These are phyloP conservation scores for Portevinia maculata DNA, from an alignment of 2,888 invertebrate species.

Conservation along the genomic window DNA sequence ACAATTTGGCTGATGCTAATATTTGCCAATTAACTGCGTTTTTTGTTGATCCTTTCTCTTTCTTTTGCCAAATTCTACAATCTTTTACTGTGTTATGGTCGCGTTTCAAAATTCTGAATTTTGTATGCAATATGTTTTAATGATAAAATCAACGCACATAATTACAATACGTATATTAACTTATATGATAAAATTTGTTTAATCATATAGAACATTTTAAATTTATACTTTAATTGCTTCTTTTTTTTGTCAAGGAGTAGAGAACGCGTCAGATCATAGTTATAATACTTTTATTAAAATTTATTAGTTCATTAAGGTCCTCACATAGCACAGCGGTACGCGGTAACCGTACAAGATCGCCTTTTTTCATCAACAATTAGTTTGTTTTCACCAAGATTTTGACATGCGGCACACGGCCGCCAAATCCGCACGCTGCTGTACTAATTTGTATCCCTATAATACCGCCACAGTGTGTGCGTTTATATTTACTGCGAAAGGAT, in stretches of 20 bases:
- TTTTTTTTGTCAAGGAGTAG: conserved; percentile 34
- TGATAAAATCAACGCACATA: conserved; percentile 48
- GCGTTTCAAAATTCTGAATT: conserved; percentile 48
- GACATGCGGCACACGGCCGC: no score
- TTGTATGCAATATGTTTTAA: conserved; percentile 34
- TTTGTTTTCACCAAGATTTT: no score
- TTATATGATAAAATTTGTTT: conserved; percentile 6
- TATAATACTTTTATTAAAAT: conserved; percentile 63
- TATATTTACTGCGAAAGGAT: no score
- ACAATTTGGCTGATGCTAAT: conserved; percentile 27
- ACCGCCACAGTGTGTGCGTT: not conserved
- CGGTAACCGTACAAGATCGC: no score
- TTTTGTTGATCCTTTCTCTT: conserved; percentile 7
- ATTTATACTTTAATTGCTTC: conserved; percentile 13
- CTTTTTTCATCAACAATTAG: no score
- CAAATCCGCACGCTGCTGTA: no score
- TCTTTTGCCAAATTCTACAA: conserved; percentile 14
- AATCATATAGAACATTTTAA: conserved; percentile 40
- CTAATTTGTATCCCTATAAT: no score
- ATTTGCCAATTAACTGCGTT: conserved; percentile 24
- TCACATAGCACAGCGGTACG: no score
- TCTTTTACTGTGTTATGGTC: conserved; percentile 42
- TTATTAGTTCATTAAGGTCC: conserved; percentile 14
- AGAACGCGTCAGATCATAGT: conserved; percentile 50
- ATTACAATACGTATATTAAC: conserved; percentile 56